Conservation (phyloP, 2,888 invertebrate genomes). For the Asteroscopus sphinx region DNA sequence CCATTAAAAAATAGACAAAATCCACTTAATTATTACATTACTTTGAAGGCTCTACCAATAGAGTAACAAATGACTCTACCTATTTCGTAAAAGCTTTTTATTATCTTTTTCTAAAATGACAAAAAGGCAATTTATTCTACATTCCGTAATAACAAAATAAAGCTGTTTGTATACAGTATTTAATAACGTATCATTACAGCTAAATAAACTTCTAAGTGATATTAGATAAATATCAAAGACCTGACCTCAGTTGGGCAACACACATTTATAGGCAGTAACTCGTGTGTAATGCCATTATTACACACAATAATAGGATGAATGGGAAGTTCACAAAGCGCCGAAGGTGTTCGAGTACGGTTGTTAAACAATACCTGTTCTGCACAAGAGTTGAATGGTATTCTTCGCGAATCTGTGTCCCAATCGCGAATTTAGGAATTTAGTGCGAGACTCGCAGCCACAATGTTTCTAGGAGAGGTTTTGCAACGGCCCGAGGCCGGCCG, state of each 20-base stretch:
- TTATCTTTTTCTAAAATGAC: constrained; percentile 3
- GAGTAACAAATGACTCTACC: too few relatives aligned
- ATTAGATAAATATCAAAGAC: constrained; percentile 57
- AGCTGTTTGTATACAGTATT: constrained; percentile 20
- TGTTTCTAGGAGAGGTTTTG: constrained; percentile 79
- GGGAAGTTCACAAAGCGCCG: constrained; percentile 52
- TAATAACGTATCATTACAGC: constrained; percentile 50
- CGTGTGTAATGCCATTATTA: constrained; percentile 53
- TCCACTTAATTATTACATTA: too few relatives aligned
- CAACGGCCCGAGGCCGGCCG: constrained; percentile 81
- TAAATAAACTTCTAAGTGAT: constrained; percentile 57
- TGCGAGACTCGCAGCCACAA: constrained; percentile 78
- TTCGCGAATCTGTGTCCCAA: constrained; percentile 79
- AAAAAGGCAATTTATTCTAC: constrained; percentile 17
- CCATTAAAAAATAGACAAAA: too few relatives aligned
- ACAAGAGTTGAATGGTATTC: constrained; percentile 75
- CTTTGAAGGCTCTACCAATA: not conserved
- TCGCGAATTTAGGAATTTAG: constrained; percentile 82
- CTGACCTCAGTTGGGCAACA: constrained; percentile 59
- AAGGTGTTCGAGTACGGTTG: constrained; percentile 57
- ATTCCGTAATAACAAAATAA: constrained; percentile 29
- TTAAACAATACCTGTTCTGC: constrained; percentile 65
- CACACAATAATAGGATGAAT: constrained; percentile 54
- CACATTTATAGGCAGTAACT: constrained; percentile 48
- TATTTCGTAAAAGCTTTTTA: not conserved